These are phyloP conservation scores for Champsocephalus gunnari DNA, from an alignment of 2,797 vertebrate genomes.

Conservation along the genomic window DNA sequence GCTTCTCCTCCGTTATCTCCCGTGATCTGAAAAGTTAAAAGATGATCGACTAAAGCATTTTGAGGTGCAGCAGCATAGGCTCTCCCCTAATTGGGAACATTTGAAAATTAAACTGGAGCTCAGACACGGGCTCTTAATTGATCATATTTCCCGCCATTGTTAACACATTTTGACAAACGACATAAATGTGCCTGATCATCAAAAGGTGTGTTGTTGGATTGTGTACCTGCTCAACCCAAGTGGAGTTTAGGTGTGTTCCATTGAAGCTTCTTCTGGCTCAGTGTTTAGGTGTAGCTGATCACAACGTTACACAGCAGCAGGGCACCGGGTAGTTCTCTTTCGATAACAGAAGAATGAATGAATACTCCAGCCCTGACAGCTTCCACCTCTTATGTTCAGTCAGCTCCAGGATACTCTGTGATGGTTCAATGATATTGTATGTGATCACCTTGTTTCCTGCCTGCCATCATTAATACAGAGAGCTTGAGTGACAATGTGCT, in stretches of 20 bases:
- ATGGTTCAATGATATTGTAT: not conserved
- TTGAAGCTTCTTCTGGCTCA: too few relatives aligned
- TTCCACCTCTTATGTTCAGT: not conserved
- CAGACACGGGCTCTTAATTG: too few relatives aligned
- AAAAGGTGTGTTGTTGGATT: not conserved
- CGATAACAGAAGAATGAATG: too few relatives aligned
- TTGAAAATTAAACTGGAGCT: too few relatives aligned
- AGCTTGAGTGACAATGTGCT: too few relatives aligned
- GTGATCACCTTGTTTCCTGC: not conserved
- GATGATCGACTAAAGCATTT: too few relatives aligned
- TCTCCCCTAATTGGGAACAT: too few relatives aligned
- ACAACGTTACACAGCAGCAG: not conserved
- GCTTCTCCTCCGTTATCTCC: too few relatives aligned
- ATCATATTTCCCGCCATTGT: not conserved
- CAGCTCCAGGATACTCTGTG: not conserved
- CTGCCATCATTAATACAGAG: not conserved
- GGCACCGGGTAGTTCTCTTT: not conserved
- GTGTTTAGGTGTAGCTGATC: not conserved
- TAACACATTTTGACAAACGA: not conserved
- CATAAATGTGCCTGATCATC: not conserved
- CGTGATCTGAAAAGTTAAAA: too few relatives aligned
- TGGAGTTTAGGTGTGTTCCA: too few relatives aligned
- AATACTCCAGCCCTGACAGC: not conserved
- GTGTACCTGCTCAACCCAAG: not conserved
- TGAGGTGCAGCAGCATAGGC: too few relatives aligned